Percentiles rank a stretch among this genome's conserved stretches.
phyloP scores from a whole-genome alignment of 1,140 invertebrate genomes.

The Leguminivora glycinivorella region DNA sequence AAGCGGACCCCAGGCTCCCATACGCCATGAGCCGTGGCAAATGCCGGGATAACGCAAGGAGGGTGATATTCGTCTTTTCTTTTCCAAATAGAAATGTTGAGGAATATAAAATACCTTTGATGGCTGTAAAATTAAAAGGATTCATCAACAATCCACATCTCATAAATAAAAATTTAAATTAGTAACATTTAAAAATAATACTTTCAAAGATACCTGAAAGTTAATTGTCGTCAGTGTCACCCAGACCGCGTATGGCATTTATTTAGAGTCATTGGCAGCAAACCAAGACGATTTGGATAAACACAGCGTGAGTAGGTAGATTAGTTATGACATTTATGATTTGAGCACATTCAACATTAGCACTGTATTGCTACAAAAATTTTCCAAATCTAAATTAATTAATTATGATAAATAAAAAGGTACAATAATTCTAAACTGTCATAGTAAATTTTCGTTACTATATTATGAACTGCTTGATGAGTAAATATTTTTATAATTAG shows the following conservation, averaged over 20 bases:
- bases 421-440: too few relatives aligned
- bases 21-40: too few relatives aligned
- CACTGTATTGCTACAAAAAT: not conserved
- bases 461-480: too few relatives aligned
- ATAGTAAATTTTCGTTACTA: too few relatives aligned
- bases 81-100: too few relatives aligned
- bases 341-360: constrained; percentile 41
- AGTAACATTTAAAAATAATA: not conserved
- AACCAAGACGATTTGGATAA: constrained; percentile 56
- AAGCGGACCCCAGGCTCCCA: too few relatives aligned
- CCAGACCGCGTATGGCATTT: constrained; percentile 60
- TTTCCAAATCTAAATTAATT: not conserved
- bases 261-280: constrained; percentile 58
- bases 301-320: constrained; percentile 60
- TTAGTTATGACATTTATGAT: constrained; percentile 64
- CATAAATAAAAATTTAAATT: not conserved
- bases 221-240: constrained; percentile 49
- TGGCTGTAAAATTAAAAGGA: too few relatives aligned
- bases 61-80: too few relatives aligned
- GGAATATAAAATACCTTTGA: too few relatives aligned
- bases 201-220: constrained; percentile 29
- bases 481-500: too few relatives aligned
- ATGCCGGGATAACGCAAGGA: too few relatives aligned
- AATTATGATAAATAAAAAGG: not conserved
- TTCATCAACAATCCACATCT: not conserved